These are phyloP conservation scores for Geotrypetes seraphini DNA, from an alignment of 2,797 vertebrate species.

Conservation along the genomic window DNA sequence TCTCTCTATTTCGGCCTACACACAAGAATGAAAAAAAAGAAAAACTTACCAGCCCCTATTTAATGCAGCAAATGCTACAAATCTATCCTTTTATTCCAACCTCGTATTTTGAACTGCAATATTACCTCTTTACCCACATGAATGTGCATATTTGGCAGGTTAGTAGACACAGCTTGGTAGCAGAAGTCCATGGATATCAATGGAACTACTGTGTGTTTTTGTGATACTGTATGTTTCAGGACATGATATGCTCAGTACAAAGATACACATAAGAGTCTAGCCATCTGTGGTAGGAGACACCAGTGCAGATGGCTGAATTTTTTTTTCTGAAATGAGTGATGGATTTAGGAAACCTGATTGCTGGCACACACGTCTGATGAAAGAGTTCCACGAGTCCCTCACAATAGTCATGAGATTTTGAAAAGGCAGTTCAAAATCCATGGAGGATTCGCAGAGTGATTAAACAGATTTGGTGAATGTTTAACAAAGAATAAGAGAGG, in stretches of 20 bases:
- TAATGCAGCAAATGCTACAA: no score
- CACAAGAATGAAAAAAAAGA: no score
- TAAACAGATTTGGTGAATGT: background rate
- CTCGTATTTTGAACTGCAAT: no score
- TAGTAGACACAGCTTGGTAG: no score
- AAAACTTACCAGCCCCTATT: no score
- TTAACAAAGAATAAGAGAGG: background rate
- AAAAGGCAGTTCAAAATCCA: background rate
- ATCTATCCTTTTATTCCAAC: no score
- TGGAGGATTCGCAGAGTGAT: background rate
- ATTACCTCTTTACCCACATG: no score
- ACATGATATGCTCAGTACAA: background rate
- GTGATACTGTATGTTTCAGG: background rate
- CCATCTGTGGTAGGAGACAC: background rate
- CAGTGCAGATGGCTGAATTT: background rate
- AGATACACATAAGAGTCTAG: background rate
- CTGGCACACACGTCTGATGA: slow-evolving; percentile 1
- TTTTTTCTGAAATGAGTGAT: background rate
- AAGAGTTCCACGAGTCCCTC: background rate
- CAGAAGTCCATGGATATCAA: no score
- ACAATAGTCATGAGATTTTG: background rate
- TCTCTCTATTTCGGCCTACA: no score
- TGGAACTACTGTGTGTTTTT: background rate
- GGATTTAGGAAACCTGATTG: background rate
- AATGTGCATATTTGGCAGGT: no score